Evolutionary conservation across 2,888 invertebrate species (phyloP), one percentile per base, ranked within the genome.

Genomic region (Pteria penguin): DNA sequence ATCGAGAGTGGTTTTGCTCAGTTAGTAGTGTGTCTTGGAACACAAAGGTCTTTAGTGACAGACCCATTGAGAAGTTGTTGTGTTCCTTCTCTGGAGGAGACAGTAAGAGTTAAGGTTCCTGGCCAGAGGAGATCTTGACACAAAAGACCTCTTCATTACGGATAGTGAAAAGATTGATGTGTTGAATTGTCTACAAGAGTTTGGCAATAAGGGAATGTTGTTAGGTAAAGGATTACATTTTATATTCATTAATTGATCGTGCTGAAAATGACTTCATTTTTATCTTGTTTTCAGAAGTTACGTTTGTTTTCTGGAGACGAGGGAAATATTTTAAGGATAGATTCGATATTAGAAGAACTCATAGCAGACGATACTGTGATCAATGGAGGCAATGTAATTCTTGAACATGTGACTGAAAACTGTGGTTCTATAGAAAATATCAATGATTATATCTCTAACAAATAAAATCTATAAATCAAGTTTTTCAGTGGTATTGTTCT

Each of bases 311-410:
- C 69, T 8, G 57, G 63, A 11, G 80, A 78, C 11, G 73, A 71
- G 72, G 84, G 87, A 5, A 60, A 31, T 4, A 31, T 84, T 4
- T 72, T 85, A 65, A 67, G 69, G 4, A 76, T 81, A 26, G 85
- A 85, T 24, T 63, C 65, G 67, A 68, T 72, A 29, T 60, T 87
- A 36, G 84, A 83, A 4, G 58, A 62, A 1, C 61, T 81, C 22
- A 8, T 85, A 26, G 65, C 79, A 27, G 57, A 81, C 14, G 84
- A 85, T 60, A 52, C 61, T 14, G n/a, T 86, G 8, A 82, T 72
- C 26, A 85, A 76, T 76, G 87, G 87, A 1, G 84, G 83, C 45
- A 76, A 79, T 60, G 81, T 86, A 18, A 80, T 86, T 58, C 54
- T 86, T 14, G 85, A 87, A 76, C 82, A 84, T 84, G 83, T 84